Evolutionary conservation across 92 coral and sea anemone genomes (phyloP), one percentile per base, ranked within the genome.

Genomic region (Phenganax subtilis): DNA sequence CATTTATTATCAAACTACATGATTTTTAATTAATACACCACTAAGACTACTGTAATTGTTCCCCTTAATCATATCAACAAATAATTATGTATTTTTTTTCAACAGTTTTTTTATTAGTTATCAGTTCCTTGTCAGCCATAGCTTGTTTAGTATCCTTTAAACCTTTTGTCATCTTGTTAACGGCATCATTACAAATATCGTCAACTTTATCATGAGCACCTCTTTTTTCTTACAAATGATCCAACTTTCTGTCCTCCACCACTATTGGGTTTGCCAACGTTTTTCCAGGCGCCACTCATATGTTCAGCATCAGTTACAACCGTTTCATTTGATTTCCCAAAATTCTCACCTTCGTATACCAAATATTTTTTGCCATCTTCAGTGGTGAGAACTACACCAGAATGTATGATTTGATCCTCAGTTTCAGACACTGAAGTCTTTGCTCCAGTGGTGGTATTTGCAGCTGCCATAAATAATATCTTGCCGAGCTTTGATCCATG

Each of bases 281-380:
- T 80, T 27, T 44, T 75, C 87, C 87, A 84, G 51, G 44, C 53
- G 6, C 65, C 16, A 14, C 82, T 60, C 87, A 84, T 84, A 30
- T 84, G 64, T 20, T 64, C 53, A 51, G 76, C 75, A 20, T 76
- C 52, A 30, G 44, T 67, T 3, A 84, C 87, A 9, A 84, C 82
- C 10, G 87, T 84, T 51, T 76, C 72, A 10, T 55, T n/a, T 52
- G 83, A 84, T 55, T 62, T 61, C 10, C 87, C 76, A 61, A 1
- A 76, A 0, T n/a, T n/a, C 6, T 64, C 20, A 44, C 70, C 70
- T 64, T 64, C 20, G 70, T 64, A 37, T 3, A 64, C 30, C 37
- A 64, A 20, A 20, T 64, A 64, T 28, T 64, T 64, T 4, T 20
- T 8, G 70, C 37, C 10, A 12, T 64, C 70, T 64, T 7, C 12